Base-by-base conservation (phyloP, 2,113 vertebrate genomes). In the Gymnocephalus cernua region DNA sequence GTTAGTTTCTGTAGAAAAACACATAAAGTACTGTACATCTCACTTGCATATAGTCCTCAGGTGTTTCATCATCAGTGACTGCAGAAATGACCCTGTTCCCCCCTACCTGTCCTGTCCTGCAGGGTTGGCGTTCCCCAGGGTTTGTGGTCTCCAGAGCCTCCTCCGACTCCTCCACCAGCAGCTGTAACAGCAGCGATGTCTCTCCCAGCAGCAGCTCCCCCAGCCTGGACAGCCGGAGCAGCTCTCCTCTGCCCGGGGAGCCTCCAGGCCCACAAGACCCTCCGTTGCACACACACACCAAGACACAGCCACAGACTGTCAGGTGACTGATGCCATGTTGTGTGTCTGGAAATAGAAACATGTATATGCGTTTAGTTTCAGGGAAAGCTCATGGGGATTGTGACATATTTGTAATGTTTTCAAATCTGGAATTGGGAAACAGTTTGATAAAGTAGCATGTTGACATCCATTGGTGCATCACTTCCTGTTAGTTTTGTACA, bases 101-200 rank as follows among this genome's bases (percentile, higher is more conserved):
- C 0, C n/a, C 0, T 1, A 13, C 15, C 19, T 3, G 10, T 67
- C 48, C n/a, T 14, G 4, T 12, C 21, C 61, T 41, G 2, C 84
- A 96, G 95, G 93, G 93, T 15, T 95, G 94, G 93, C 90, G 85
- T 4, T 95, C 94, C 14, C 94, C 94, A 0, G 94, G 93, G 1
- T 94, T 94, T 6, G 74, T 78, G 1, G 93, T 95, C 47, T 95
- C 94, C 45, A 88, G 92, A 65, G 94, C 94, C 18, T 94, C 93
- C 44, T 91, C 92, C 35, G 71, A 18, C 71, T 81, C 82, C 32
- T 79, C 87, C 86, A 75, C 56, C 86, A 84, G 83, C 86, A 88
- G 86, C 86, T 83, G 84, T 19, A 86, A 79, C 91, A 93, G 92
- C 86, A 91, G 88, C 51, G 72, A 91, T 16, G 41, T 65, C 11